Conservation (phyloP, 1,140 invertebrate genomes). For the Plectus sambesii region DNA sequence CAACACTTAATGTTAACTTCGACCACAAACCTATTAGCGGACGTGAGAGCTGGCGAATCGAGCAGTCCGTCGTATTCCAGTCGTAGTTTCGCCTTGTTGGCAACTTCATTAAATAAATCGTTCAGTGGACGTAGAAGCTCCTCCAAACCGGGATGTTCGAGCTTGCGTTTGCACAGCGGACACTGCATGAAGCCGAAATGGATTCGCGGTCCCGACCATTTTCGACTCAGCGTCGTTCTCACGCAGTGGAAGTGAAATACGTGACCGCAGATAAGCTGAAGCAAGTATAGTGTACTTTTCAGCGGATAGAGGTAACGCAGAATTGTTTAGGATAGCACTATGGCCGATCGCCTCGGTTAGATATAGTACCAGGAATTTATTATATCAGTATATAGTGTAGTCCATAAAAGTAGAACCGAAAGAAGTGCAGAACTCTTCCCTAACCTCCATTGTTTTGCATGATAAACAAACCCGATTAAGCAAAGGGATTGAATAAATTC, state of each 20-base stretch:
- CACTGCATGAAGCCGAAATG: conserved; percentile 89
- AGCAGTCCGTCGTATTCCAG: conserved; percentile 88
- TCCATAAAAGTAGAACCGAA: too few relatives aligned
- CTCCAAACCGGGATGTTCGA: conserved; percentile 65
- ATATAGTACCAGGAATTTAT: too few relatives aligned
- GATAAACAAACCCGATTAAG: too few relatives aligned
- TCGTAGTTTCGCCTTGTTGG: conserved; percentile 81
- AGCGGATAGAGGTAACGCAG: too few relatives aligned
- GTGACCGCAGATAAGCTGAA: conserved; percentile 83
- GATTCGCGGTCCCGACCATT: conserved; percentile 87
- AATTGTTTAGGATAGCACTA: too few relatives aligned
- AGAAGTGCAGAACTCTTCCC: too few relatives aligned
- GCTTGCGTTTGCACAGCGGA: conserved; percentile 74
- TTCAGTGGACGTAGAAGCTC: conserved; percentile 68
- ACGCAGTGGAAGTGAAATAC: conserved; percentile 90
- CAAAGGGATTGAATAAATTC: too few relatives aligned
- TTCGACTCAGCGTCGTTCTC: conserved; percentile 66
- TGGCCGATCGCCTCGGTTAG: too few relatives aligned
- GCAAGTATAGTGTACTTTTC: conserved; percentile 47
- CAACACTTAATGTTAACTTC: conserved; percentile 11
- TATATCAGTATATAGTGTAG: too few relatives aligned
- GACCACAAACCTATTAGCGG: conserved; percentile 32
- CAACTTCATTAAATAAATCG: conserved; percentile 73
- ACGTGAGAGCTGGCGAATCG: conserved; percentile 49
- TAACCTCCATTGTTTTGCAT: too few relatives aligned